Conservation (phyloP, 2,797 vertebrate genomes). For the Falco cherrug region DNA sequence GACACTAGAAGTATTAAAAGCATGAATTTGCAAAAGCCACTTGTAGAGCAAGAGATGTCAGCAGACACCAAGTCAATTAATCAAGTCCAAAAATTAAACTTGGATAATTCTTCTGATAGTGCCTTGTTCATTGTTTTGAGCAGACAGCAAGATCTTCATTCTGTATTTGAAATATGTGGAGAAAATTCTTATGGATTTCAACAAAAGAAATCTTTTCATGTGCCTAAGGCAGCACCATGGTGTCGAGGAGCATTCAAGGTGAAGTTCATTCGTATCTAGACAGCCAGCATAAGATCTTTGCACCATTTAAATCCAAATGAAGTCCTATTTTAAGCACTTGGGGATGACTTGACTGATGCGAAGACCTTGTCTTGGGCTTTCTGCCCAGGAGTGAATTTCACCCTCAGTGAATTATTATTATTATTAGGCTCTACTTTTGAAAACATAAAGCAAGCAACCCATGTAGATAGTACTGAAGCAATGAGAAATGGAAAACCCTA, state of each 20-base stretch:
- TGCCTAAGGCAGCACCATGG: background rate
- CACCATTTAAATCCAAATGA: background rate
- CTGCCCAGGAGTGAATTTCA: background rate
- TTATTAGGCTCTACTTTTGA: background rate
- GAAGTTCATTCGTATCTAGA: background rate
- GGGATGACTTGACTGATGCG: background rate
- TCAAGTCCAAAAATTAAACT: background rate
- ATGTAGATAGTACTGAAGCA: background rate
- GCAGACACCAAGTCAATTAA: background rate
- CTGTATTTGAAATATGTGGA: background rate
- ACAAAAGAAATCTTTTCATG: background rate
- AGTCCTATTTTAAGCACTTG: background rate
- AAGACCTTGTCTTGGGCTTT: background rate
- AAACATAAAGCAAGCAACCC: background rate
- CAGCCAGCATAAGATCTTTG: background rate
- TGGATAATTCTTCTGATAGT: background rate
- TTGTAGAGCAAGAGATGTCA: background rate
- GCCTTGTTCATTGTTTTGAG: background rate
- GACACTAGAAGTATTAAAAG: background rate
- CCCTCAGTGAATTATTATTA: background rate
- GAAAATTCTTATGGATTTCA: background rate
- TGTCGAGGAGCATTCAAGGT: accelerated
- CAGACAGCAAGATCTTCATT: background rate
- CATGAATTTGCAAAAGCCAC: background rate
- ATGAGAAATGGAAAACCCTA: background rate